Conservation (phyloP, 2,888 invertebrate species). For the Dendrolimus houi region DNA sequence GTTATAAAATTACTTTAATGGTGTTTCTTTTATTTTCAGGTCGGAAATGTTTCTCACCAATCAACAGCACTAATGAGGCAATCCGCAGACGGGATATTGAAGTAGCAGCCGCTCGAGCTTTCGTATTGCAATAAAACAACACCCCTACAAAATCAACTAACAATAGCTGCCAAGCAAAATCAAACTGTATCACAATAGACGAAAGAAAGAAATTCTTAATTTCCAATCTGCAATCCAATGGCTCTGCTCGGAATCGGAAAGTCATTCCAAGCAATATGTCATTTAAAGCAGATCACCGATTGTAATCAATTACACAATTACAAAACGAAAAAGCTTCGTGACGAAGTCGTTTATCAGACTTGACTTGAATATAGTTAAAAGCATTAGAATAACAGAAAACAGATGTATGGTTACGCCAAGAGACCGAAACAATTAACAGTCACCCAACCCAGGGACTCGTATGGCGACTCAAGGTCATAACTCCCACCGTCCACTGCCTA, state of each 20-base stretch:
- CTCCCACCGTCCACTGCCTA: constrained; percentile 65
- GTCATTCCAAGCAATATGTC: constrained; percentile 59
- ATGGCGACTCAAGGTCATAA: constrained; percentile 70
- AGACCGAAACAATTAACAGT: constrained; percentile 48
- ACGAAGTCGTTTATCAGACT: constrained; percentile 61
- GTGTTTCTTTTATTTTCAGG: constrained; percentile 56
- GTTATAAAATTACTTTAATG: constrained; percentile 18
- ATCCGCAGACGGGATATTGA: constrained; percentile 69
- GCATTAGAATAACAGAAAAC: constrained; percentile 34
- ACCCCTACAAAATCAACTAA: constrained; percentile 31
- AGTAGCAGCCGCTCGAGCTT: constrained; percentile 55
- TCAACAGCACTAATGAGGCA: constrained; percentile 68
- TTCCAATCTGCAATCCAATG: constrained; percentile 44
- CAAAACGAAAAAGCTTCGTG: constrained; percentile 51
- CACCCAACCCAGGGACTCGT: constrained; percentile 66
- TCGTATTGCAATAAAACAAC: constrained; percentile 61
- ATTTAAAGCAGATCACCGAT: constrained; percentile 52
- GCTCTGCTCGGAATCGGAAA: constrained; percentile 49
- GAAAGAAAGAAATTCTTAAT: constrained; percentile 28
- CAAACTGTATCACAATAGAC: constrained; percentile 34
- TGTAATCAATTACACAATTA: constrained; percentile 51
- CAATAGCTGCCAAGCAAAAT: constrained; percentile 27
- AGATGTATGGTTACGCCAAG: constrained; percentile 66
- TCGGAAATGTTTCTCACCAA: constrained; percentile 53
- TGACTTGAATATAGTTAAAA: constrained; percentile 32